phyloP scores from a whole-genome alignment of 2,797 vertebrate genomes.

The Pristis pectinata region DNA sequence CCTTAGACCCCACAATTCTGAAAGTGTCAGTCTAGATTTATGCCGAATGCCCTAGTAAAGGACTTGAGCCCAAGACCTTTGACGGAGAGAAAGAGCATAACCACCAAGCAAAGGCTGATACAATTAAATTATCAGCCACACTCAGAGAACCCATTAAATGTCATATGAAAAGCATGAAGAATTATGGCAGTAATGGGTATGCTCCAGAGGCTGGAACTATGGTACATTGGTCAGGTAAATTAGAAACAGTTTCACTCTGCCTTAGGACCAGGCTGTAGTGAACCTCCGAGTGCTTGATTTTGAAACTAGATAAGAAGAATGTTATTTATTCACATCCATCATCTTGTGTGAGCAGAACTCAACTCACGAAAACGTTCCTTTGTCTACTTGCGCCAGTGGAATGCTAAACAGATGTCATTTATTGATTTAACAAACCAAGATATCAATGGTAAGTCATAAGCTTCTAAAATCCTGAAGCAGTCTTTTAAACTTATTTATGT shows the following conservation, averaged over 20 bases:
- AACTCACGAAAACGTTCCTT: background rate
- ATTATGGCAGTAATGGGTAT: background rate
- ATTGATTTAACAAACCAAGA: background rate
- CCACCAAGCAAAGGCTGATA: background rate
- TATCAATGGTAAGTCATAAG: background rate
- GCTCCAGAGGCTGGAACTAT: background rate
- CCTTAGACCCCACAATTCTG: too few relatives aligned
- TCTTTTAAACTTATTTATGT: constrained; percentile 7
- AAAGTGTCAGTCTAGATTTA: background rate
- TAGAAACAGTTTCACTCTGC: background rate
- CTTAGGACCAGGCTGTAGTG: background rate
- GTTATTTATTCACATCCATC: background rate
- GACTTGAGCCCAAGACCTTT: background rate
- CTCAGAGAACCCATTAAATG: background rate
- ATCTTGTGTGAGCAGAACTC: background rate
- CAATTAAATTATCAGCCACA: background rate
- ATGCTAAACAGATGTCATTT: background rate
- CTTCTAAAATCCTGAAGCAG: background rate
- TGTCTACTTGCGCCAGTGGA: background rate
- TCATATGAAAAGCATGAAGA: constrained; percentile 1
- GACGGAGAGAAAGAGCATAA: background rate
- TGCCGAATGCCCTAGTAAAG: background rate
- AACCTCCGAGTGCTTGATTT: background rate
- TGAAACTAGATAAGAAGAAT: background rate
- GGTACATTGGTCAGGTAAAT: background rate